These are phyloP conservation scores for Xestia ashworthii DNA, from an alignment of 2,888 invertebrate genomes.

Conservation along the genomic window DNA sequence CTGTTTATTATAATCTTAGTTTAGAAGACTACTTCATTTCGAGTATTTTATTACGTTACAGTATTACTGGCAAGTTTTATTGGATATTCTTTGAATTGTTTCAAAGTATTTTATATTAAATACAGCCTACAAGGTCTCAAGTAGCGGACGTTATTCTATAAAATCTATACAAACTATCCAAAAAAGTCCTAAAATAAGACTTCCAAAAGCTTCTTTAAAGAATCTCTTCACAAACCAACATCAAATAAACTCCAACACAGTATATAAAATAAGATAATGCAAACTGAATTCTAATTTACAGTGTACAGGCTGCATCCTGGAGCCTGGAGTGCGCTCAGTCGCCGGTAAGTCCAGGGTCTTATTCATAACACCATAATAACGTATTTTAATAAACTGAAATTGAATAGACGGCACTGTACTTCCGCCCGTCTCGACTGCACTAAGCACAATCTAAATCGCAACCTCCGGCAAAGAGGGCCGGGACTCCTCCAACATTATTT, in stretches of 20 bases:
- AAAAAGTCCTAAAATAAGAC: neutral
- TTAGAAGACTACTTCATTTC: neutral
- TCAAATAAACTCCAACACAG: constrained; percentile 20
- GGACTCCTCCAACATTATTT: constrained; percentile 79
- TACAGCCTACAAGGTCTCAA: neutral
- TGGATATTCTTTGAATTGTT: constrained; percentile 9
- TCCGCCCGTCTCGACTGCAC: constrained; percentile 75
- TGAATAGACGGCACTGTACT: constrained; percentile 76
- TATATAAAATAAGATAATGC: constrained; percentile 41
- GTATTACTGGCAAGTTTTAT: neutral
- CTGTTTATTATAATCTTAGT: too few relatives aligned
- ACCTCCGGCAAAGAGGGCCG: constrained; percentile 78
- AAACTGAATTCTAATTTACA: constrained; percentile 50
- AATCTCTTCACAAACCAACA: neutral
- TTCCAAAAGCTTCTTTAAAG: neutral
- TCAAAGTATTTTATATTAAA: neutral
- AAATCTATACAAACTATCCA: neutral
- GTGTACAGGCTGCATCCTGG: constrained; percentile 25
- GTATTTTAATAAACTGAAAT: constrained; percentile 83
- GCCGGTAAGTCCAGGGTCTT: constrained; percentile 53
- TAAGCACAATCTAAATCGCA: constrained; percentile 84
- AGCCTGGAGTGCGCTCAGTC: constrained; percentile 55
- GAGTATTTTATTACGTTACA: constrained; percentile 10
- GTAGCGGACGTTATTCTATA: neutral
- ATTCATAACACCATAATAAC: constrained; percentile 71